Percentiles rank a stretch among this genome's conserved stretches.
Conservation (phyloP, 2,797 vertebrate species). For the Oceanodroma leucorhoa region DNA sequence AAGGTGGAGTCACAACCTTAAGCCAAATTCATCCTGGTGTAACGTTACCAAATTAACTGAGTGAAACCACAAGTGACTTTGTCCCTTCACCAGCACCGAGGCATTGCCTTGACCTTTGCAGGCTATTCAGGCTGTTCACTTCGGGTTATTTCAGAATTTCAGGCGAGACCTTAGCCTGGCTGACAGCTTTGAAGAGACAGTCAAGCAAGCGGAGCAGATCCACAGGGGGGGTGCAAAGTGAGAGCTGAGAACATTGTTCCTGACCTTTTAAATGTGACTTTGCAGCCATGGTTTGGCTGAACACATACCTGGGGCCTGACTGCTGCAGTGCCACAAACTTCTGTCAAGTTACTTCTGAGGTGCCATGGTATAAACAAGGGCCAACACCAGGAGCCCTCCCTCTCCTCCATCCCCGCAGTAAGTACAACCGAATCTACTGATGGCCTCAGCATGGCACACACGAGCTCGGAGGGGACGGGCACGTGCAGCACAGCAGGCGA, state of each 20-base stretch:
- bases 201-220: conserved; percentile 29
- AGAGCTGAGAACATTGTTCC: conserved; percentile 41
- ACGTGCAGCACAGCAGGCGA: background rate
- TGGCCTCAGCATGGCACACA: background rate
- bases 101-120: conserved; percentile 19
- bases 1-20: background rate
- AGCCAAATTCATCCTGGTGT: background rate
- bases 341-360: background rate
- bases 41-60: background rate
- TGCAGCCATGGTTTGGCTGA: conserved; percentile 28
- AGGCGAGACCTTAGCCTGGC: conserved; percentile 4
- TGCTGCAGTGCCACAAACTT: background rate
- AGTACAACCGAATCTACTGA: background rate
- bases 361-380: background rate
- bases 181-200: conserved; percentile 57
- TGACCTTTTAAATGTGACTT: conserved; percentile 65
- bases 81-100: background rate
- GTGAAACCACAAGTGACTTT: background rate
- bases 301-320: background rate
- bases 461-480: background rate
- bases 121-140: background rate
- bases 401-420: background rate
- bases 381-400: background rate
- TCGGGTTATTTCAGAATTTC: background rate
- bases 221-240: background rate